phyloP scores from a whole-genome alignment of 2,888 invertebrate species.

The Graphium colonna region DNA sequence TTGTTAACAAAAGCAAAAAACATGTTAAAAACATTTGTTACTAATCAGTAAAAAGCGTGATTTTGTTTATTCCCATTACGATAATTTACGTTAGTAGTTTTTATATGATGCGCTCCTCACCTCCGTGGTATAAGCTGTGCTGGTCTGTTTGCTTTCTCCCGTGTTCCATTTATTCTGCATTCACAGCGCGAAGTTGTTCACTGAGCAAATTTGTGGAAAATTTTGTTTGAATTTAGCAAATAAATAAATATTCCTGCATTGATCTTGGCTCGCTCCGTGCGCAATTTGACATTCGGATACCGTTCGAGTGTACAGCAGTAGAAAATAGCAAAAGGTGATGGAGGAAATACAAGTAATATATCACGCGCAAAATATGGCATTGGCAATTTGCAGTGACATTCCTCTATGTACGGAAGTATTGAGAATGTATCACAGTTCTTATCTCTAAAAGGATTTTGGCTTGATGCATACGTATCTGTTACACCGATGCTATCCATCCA shows the following conservation, averaged over 20 bases:
- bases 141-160: conserved; percentile 20
- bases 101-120: not conserved
- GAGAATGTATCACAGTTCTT: not conserved
- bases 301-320: not conserved
- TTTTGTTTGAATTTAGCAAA: conserved; percentile 47
- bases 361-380: not conserved
- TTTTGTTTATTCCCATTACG: no score
- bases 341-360: conserved; percentile 1
- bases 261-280: not conserved
- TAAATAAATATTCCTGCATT: conserved; percentile 6
- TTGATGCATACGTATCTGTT: no score
- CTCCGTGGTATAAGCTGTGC: conserved; percentile 6
- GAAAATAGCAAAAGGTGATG: not conserved
- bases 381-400: not conserved
- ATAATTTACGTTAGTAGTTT: no score
- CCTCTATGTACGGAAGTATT: not conserved
- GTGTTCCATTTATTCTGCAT: conserved; percentile 40
- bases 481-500: no score
- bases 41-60: no score
- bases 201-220: conserved; percentile 53
- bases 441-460: not conserved
- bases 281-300: not conserved
- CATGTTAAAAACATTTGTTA: no score
- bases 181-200: conserved; percentile 46
- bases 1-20: no score